Evolutionary conservation across 2,113 vertebrate genomes (phyloP).

Genomic region (Empidonax traillii): DNA sequence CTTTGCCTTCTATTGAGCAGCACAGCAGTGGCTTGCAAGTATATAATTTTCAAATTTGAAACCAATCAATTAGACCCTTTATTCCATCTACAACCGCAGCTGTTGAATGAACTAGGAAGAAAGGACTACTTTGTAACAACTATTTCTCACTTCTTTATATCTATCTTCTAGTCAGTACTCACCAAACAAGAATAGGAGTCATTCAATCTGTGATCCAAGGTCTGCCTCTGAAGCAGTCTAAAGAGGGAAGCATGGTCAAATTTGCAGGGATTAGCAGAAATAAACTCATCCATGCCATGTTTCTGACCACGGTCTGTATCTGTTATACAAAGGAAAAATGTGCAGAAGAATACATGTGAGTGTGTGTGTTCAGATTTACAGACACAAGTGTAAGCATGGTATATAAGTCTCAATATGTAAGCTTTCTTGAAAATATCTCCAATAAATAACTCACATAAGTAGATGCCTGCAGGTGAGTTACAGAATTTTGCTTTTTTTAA

Average conservation of each 20-base stretch:
- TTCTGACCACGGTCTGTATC: constrained; percentile 88
- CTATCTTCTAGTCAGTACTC: constrained; percentile 67
- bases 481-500: not conserved
- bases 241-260: constrained; percentile 91
- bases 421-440: not conserved
- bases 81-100: constrained; percentile 75
- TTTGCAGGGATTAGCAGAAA: constrained; percentile 87
- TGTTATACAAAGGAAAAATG: constrained; percentile 56
- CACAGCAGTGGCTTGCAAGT: constrained; percentile 78
- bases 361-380: not conserved
- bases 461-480: not conserved
- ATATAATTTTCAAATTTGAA: constrained; percentile 90
- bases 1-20: constrained; percentile 74
- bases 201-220: constrained; percentile 92
- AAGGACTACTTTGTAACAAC: constrained; percentile 70
- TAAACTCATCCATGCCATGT: constrained; percentile 92
- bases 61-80: constrained; percentile 85
- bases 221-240: constrained; percentile 87
- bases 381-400: not conserved
- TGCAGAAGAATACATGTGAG: not conserved
- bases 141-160: constrained; percentile 70
- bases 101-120: constrained; percentile 75
- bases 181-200: constrained; percentile 99
- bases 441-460: not conserved
- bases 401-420: not conserved